A percentile compares a stretch with the other conserved stretches of the same genome.
These are phyloP conservation scores for Spodoptera exigua DNA, from an alignment of 2,888 invertebrate species.

Conservation along the genomic window DNA sequence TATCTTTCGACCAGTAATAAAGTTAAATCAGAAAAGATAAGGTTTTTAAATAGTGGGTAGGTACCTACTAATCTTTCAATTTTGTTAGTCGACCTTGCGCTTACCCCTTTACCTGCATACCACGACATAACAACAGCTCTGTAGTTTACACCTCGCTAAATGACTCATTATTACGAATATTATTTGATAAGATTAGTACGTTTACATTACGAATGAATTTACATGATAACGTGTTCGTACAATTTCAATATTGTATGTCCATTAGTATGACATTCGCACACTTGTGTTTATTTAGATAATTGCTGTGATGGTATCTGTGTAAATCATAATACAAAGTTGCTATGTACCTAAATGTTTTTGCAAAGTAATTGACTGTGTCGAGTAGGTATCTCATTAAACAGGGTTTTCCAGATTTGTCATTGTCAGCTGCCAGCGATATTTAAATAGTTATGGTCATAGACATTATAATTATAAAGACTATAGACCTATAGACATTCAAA, in stretches of 20 bases:
- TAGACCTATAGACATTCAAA: slow-evolving; percentile 1
- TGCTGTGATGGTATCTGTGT: background rate
- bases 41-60: slow-evolving; percentile 22
- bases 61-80: slow-evolving; percentile 25
- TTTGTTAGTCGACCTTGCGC: slow-evolving; percentile 27
- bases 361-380: background rate
- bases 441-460: too few relatives aligned
- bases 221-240: slow-evolving; percentile 17
- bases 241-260: slow-evolving; percentile 10
- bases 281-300: slow-evolving; percentile 21
- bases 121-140: slow-evolving; percentile 22
- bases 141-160: slow-evolving; percentile 20
- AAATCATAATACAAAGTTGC: background rate
- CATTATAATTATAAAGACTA: too few relatives aligned
- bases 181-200: slow-evolving; percentile 41
- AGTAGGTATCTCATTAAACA: too few relatives aligned
- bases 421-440: slow-evolving; percentile 3
- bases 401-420: background rate
- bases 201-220: slow-evolving; percentile 21
- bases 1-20: slow-evolving; percentile 6
- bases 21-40: slow-evolving; percentile 26
- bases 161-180: slow-evolving; percentile 33
- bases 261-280: slow-evolving; percentile 14
- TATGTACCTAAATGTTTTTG: background rate
- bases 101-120: slow-evolving; percentile 23